phyloP scores from a whole-genome alignment of 2,113 vertebrate genomes.

The Saguinus imperator region DNA sequence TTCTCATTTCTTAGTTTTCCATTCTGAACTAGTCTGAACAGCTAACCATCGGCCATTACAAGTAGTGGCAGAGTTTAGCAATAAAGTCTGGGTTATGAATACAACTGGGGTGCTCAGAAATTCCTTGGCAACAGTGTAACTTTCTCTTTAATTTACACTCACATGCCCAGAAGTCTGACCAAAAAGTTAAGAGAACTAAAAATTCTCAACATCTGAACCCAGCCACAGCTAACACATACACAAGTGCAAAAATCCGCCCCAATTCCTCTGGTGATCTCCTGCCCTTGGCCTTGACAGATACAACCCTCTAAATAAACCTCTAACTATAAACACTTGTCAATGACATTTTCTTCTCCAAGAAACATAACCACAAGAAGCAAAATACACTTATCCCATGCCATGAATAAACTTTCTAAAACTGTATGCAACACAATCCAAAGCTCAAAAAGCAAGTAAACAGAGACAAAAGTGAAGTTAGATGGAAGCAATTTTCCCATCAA shows the following conservation, averaged over 20 bases:
- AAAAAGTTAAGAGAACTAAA: conserved; percentile 40
- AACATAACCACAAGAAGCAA: conserved; percentile 30
- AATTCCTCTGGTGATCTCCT: not conserved
- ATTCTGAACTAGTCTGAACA: not conserved
- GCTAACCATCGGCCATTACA: not conserved
- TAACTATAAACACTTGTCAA: conserved; percentile 10
- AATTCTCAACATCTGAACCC: not conserved
- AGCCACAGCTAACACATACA: not conserved
- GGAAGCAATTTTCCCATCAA: conserved; percentile 65
- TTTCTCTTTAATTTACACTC: conserved; percentile 26
- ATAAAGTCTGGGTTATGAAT: not conserved
- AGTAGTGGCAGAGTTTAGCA: not conserved
- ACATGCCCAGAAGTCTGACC: conserved; percentile 27
- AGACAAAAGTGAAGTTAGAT: conserved; percentile 18
- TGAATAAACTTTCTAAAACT: conserved; percentile 6
- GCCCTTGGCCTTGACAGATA: conserved; percentile 41
- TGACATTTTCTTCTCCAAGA: conserved; percentile 27
- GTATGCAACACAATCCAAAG: not conserved
- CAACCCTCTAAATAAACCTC: conserved; percentile 2
- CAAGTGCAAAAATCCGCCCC: not conserved
- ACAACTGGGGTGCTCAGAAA: not conserved
- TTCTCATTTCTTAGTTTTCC: not conserved
- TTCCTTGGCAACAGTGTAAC: not conserved
- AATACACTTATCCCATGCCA: conserved; percentile 23
- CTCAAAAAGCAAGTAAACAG: conserved; percentile 51